Base-by-base conservation (phyloP, 2,888 invertebrate species). In the Drosophila neoperkinsi region DNA sequence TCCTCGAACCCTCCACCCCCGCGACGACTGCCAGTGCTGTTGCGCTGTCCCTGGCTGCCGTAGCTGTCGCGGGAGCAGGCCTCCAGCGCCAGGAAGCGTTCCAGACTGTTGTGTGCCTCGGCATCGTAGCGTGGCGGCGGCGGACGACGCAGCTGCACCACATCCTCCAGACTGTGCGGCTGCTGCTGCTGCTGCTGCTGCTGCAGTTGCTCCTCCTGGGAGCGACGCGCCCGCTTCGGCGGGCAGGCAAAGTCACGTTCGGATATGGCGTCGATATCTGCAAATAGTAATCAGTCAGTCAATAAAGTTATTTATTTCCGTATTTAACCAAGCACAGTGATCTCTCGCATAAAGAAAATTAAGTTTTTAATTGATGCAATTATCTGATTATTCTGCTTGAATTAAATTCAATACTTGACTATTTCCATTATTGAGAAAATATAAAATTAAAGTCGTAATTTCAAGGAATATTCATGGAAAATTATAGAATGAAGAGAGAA, bases 191-290 rank as follows among this genome's bases (percentile, higher is more conserved):
- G n/a, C n/a, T n/a, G 38, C 28, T 25, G 62, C 13, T 41, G 67
- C 57, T 53, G 52, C 38, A 80, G 77, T n/a, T 74, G 77, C 28
- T 74, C 68, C 13, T 93, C 93, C 88, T 96, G 96, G 21, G 81
- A 90, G 89, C 96, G 95, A 74, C 96, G 95, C 69, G 96, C 94
- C 61, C 96, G 94, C 93, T 96, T 96, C 58, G 96, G 95, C 57
- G 96, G 96, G 88, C 96, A 96, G 74, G 95, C 96, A 92, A 96
- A 94, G 93, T 96, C 96, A 75, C 96, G 94, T 93, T 96, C 96
- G 70, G 96, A 96, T 64, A 92, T 92, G 55, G 92, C 92, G 89
- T 93, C 93, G 84, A 91, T 90, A 91, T 93, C 93, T 93, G 73
- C 2, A n/a, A 13, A 25, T 3, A 28, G 1, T 18, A 6, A 58